These are phyloP conservation scores for Amphilophus citrinellus DNA, from an alignment of 2,113 vertebrate genomes.

Conservation along the genomic window DNA sequence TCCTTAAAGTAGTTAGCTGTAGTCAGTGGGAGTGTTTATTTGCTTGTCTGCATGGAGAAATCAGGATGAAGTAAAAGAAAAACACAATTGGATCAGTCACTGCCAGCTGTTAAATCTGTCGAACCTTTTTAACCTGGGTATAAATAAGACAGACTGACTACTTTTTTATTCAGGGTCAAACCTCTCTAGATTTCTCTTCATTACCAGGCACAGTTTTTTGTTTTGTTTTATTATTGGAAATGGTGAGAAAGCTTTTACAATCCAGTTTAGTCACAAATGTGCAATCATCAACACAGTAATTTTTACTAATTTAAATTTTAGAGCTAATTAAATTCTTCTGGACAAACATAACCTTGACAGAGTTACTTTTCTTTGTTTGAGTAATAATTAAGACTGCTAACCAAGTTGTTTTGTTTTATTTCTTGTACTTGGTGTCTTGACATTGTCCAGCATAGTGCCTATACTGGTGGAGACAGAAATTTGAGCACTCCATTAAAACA, in stretches of 20 bases:
- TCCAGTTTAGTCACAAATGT: conserved; percentile 50
- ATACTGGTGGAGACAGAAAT: conserved; percentile 57
- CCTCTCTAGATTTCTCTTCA: conserved; percentile 35
- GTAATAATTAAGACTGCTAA: conserved; percentile 39
- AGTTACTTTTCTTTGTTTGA: conserved; percentile 21
- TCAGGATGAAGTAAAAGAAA: conserved; percentile 29
- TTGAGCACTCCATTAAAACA: conserved; percentile 69
- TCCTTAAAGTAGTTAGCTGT: conserved; percentile 43
- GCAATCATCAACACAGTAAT: conserved; percentile 30
- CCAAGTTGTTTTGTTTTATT: conserved; percentile 36
- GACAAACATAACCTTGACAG: conserved; percentile 29
- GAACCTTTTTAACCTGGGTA: not conserved
- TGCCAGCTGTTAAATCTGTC: conserved; percentile 66
- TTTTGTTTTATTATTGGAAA: conserved; percentile 48
- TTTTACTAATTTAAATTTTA: conserved; percentile 46
- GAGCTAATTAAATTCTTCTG: conserved; percentile 35
- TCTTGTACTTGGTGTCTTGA: conserved; percentile 52
- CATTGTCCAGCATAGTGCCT: conserved; percentile 76
- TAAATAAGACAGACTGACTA: conserved; percentile 22
- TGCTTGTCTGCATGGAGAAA: conserved; percentile 37
- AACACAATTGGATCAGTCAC: conserved; percentile 65
- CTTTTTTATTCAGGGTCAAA: conserved; percentile 72
- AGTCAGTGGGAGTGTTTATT: conserved; percentile 22
- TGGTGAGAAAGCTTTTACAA: conserved; percentile 34
- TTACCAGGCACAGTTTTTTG: conserved; percentile 48